Evolutionary conservation across 2,797 vertebrate species (phyloP).

Genomic region (Myotis findleyi): DNA sequence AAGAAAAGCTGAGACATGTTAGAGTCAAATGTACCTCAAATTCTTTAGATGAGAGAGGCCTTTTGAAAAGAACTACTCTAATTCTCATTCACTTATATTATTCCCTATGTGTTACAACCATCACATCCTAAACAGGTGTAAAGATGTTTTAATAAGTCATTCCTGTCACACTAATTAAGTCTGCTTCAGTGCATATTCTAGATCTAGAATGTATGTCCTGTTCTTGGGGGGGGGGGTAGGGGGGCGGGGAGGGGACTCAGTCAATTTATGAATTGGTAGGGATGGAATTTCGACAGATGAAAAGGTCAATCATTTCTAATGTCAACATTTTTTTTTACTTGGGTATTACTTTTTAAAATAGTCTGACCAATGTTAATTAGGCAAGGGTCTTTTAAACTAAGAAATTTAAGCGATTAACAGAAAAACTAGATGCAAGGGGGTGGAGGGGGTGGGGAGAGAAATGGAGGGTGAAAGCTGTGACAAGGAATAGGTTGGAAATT

Average conservation of each 20-base stretch:
- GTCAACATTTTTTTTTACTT: conserved; percentile 5
- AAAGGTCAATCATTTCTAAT: conserved; percentile 44
- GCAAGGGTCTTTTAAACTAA: neutral
- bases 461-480: neutral
- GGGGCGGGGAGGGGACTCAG: neutral
- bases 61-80: conserved; percentile 23
- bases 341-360: conserved; percentile 28
- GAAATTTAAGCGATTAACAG: conserved; percentile 11
- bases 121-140: neutral
- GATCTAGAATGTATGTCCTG: neutral
- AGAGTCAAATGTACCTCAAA: neutral
- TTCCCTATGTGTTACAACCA: neutral
- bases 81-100: neutral
- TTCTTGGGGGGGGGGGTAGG: neutral
- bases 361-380: conserved; percentile 31
- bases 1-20: neutral
- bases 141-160: neutral
- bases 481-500: neutral
- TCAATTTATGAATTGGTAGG: neutral
- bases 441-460: neutral
- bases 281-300: conserved; percentile 41
- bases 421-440: neutral
- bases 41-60: neutral
- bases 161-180: neutral
- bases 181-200: neutral